Evolutionary conservation across 2,113 vertebrate genomes (phyloP).

Genomic region (Takifugu flavidus): DNA sequence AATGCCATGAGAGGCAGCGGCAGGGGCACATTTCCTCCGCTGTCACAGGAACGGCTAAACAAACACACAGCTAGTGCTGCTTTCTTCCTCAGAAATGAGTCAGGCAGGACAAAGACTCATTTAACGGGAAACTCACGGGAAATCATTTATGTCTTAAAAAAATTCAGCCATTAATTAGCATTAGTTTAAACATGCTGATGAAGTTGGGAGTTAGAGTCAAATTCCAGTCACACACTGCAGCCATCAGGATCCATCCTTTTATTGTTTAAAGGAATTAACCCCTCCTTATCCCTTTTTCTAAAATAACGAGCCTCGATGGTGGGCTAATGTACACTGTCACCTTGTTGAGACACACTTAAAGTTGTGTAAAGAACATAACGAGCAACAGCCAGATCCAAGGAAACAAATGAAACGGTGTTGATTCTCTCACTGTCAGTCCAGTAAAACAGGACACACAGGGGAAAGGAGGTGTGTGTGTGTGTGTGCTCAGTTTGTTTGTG

Average conservation of each 20-base stretch:
- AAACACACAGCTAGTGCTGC: conserved; percentile 48
- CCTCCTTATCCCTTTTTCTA: background rate
- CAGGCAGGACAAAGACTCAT: conserved; percentile 60
- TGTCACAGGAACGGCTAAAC: conserved; percentile 55
- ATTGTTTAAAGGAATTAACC: background rate
- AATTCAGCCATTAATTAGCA: conserved; percentile 21
- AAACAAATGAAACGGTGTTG: conserved; percentile 56
- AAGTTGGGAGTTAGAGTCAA: background rate
- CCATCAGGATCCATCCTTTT: background rate
- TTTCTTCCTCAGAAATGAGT: conserved; percentile 62
- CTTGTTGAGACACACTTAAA: conserved; percentile 64
- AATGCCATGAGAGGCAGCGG: conserved; percentile 37
- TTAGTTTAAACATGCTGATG: background rate
- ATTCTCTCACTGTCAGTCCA: conserved; percentile 53
- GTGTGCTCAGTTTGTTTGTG: conserved; percentile 45
- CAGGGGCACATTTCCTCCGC: conserved; percentile 46
- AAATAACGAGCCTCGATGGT: conserved; percentile 22
- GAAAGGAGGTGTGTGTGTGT: conserved; percentile 9
- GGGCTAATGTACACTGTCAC: conserved; percentile 36
- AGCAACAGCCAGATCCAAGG: conserved; percentile 37
- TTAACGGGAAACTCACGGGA: conserved; percentile 45
- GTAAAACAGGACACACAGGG: conserved; percentile 49
- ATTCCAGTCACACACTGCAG: background rate
- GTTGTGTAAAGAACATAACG: conserved; percentile 43
- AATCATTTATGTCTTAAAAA: conserved; percentile 20